Base-by-base conservation (phyloP, 2,113 vertebrate genomes). In the Haemorhous mexicanus region DNA sequence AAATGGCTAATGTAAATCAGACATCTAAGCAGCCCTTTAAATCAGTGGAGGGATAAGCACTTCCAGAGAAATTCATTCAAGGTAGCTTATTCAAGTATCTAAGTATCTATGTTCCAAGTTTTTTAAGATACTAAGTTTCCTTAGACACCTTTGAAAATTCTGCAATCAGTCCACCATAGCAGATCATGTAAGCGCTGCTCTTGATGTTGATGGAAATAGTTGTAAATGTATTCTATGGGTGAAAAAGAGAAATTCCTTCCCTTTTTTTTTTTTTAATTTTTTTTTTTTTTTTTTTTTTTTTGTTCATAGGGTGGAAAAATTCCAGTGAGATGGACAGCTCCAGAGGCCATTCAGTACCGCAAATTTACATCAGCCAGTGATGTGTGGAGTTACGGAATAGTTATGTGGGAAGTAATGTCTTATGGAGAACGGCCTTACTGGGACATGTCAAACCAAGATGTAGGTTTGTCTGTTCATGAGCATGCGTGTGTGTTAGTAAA, bases 361-460 rank as follows among this genome's bases (percentile, higher is more conserved):
- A 99, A 99, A 97, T 99, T 99, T 97, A 99, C 99, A 44, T 99
- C 99, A 39, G 98, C 99, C 52, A 99, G 99, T 26, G 99, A 99
- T 28, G 99, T 99, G 28, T 99, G 99, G 99, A 99, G 99, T 95
- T 99, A 99, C 2, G 99, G 99, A 94, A 99, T 99, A 79, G 99
- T 99, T 94, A 99, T 99, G 99, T 99, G 99, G 99, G 99, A 99
- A 98, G 99, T 99, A 76, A 99, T 99, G 99, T 99, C 99, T 90
- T 99, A 99, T 0, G 99, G 99, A 96, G 99, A 99, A 44, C 97
- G 99, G 78, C 99, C 99, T 68, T 99, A 99, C 84, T 99, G 99
- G 99, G 99, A 99, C 97, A 99, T 99, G 99, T 99, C 99, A 94
- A 99, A 99, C 98, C 99, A 99, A 98, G 99, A 99, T 94, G 99